phyloP scores from a whole-genome alignment of 1,140 invertebrate species.

The Drosophila kepulauana region DNA sequence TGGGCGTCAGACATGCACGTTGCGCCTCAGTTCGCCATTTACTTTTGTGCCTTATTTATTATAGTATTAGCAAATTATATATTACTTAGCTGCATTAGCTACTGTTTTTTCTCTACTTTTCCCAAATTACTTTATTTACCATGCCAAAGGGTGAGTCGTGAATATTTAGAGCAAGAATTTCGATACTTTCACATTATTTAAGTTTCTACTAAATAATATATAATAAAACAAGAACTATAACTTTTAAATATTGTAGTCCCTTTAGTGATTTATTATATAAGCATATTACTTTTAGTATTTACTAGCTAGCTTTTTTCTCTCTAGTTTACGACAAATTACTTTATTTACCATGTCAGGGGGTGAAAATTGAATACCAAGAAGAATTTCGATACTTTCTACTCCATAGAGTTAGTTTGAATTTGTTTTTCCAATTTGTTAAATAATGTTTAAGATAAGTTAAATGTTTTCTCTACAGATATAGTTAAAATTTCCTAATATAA shows the following conservation, averaged over 20 bases:
- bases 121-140: constrained; percentile 33
- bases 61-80: constrained; percentile 69
- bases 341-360: not conserved
- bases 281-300: constrained; percentile 44
- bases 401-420: no score
- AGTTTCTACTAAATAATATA: no score
- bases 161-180: not conserved
- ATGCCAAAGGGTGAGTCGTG: no score
- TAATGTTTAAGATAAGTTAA: no score
- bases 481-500: no score
- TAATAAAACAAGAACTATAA: no score
- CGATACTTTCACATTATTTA: no score
- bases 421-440: no score
- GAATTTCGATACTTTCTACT: no score
- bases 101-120: not conserved
- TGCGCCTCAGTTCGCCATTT: constrained; percentile 10
- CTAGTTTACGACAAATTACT: constrained; percentile 14
- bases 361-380: not conserved
- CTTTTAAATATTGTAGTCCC: not conserved
- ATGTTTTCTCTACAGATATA: no score
- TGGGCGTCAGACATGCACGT: constrained; percentile 66
- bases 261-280: constrained; percentile 56
- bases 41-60: constrained; percentile 56
- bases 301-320: not conserved
- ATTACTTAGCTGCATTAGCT: constrained; percentile 50